Conservation (phyloP, 2,888 invertebrate species). For the Imbricaverruca yamaguchii region DNA sequence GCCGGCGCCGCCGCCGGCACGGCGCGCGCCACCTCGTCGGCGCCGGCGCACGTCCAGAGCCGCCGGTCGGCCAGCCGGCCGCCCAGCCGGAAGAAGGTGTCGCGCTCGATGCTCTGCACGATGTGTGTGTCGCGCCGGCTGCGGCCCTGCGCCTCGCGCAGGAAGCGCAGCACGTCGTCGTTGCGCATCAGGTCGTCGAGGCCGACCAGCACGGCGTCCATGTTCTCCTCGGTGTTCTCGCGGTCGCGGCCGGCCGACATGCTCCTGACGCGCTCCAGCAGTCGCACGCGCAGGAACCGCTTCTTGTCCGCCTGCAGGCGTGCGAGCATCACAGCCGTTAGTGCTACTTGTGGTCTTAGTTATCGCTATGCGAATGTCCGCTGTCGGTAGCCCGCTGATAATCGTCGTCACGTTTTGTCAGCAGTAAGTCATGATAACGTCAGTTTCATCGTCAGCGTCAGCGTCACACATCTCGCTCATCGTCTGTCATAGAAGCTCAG, state of each 20-base stretch:
- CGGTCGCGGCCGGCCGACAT: slow-evolving; percentile 3
- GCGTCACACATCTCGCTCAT: too few relatives aligned
- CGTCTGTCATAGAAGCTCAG: too few relatives aligned
- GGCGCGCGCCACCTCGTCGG: neutral
- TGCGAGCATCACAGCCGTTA: too few relatives aligned
- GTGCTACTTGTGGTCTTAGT: too few relatives aligned
- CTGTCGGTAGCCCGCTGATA: too few relatives aligned
- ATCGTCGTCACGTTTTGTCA: too few relatives aligned
- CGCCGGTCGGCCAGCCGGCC: neutral
- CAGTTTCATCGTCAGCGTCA: too few relatives aligned
- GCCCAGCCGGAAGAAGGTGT: neutral
- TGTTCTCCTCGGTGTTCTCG: slow-evolving; percentile 5
- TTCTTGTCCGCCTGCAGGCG: neutral
- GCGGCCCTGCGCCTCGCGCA: slow-evolving; percentile 21
- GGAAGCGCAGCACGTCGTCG: slow-evolving; percentile 22
- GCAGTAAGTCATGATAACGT: too few relatives aligned
- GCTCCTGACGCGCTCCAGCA: neutral
- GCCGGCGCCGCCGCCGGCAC: neutral
- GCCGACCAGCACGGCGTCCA: slow-evolving; percentile 18
- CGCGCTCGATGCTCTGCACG: slow-evolving; percentile 19
- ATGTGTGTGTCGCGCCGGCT: slow-evolving; percentile 12
- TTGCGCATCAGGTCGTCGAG: slow-evolving; percentile 1
- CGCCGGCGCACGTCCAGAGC: neutral
- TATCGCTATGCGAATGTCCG: too few relatives aligned
- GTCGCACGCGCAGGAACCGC: slow-evolving; percentile 6